Evolutionary conservation across 2,113 vertebrate genomes (phyloP).

Genomic region (Echinops telfairi): DNA sequence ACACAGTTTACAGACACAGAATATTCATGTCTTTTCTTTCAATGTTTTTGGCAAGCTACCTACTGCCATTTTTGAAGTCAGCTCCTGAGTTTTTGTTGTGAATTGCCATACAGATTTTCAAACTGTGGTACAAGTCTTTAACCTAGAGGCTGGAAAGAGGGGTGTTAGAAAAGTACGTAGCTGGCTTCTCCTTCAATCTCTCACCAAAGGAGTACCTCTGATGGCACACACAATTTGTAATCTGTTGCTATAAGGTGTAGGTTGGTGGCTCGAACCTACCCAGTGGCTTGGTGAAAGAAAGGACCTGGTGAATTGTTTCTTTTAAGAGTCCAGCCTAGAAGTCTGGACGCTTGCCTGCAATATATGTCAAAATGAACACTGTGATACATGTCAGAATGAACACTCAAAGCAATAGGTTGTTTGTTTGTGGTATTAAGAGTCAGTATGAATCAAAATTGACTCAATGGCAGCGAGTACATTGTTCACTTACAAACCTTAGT

Average conservation of each 20-base stretch:
- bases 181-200: slow-evolving; percentile 1
- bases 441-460: too few species aligned
- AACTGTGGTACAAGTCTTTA: slow-evolving; percentile 37
- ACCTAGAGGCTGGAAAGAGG: neutral
- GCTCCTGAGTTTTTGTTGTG: neutral
- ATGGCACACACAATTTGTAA: neutral
- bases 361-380: neutral
- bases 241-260: neutral
- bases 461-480: too few species aligned
- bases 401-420: neutral
- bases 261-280: neutral
- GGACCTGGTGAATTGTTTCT: neutral
- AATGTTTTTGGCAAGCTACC: slow-evolving; percentile 36
- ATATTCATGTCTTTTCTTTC: slow-evolving; percentile 3
- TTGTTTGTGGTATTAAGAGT: neutral
- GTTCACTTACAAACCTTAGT: slow-evolving; percentile 27
- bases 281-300: neutral
- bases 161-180: neutral
- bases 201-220: neutral
- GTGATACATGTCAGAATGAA: neutral
- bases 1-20: too few species aligned
- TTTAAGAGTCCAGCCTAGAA: too few species aligned
- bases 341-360: too few species aligned
- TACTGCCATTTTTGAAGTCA: slow-evolving; percentile 37
- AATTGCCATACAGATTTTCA: slow-evolving; percentile 8